phyloP scores from a whole-genome alignment of 1,140 invertebrate species.

The Penaeus chinensis region DNA sequence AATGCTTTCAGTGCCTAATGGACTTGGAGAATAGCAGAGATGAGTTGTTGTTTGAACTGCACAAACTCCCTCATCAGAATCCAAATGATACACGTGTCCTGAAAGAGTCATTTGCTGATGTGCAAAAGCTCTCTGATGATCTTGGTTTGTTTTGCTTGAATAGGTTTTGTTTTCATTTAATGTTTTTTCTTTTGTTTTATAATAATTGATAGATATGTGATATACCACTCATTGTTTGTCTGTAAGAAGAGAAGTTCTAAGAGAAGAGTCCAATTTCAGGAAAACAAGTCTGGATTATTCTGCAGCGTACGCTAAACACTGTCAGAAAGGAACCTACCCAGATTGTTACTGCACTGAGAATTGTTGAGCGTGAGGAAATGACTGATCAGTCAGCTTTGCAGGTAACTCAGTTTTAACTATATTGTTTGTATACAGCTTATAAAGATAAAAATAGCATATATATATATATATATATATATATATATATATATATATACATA shows the following conservation, averaged over 20 bases:
- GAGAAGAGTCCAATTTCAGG: constrained; percentile 69
- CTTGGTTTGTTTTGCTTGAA: constrained; percentile 71
- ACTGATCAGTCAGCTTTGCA: constrained; percentile 83
- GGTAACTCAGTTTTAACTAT: constrained; percentile 66
- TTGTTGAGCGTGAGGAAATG: constrained; percentile 97
- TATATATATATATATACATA: background rate
- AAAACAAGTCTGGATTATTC: constrained; percentile 89
- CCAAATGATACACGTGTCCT: constrained; percentile 89
- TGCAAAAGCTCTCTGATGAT: constrained; percentile 89
- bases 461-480: background rate
- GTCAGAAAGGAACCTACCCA: constrained; percentile 94
- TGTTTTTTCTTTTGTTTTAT: background rate
- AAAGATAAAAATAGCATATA: too few species aligned
- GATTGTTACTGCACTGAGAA: constrained; percentile 94
- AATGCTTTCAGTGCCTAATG: constrained; percentile 78
- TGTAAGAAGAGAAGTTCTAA: too few species aligned
- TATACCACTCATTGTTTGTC: background rate
- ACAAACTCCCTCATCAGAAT: constrained; percentile 92
- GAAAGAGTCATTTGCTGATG: constrained; percentile 96
- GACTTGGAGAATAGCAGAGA: constrained; percentile 97
- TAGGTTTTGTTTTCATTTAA: background rate
- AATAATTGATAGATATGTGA: background rate
- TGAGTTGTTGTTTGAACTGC: constrained; percentile 93
- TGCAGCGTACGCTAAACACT: constrained; percentile 91
- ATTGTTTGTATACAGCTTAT: background rate